Evolutionary conservation across 2,797 vertebrate genomes (phyloP).

Genomic region (Microchirus variegatus): DNA sequence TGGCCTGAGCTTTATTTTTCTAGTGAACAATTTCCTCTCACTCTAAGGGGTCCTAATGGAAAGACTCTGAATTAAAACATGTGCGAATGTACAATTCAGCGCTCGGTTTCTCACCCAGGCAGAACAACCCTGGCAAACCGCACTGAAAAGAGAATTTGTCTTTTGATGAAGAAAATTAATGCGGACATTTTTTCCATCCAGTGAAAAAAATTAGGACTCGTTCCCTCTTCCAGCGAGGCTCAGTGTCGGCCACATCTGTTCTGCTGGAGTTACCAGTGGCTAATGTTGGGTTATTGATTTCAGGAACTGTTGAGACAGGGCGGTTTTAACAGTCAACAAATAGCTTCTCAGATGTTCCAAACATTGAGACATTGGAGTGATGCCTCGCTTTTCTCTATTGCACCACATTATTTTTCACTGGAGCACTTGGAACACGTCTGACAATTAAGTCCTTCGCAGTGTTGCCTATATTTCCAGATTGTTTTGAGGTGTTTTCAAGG

Average conservation of each 20-base stretch:
- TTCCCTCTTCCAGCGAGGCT: conserved; percentile 38
- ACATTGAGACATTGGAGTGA: conserved; percentile 48
- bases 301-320: conserved; percentile 53
- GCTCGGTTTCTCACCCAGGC: conserved; percentile 62
- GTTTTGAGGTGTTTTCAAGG: conserved; percentile 36
- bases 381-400: conserved; percentile 26
- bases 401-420: conserved; percentile 2
- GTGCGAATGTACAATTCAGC: conserved; percentile 74
- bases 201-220: conserved; percentile 42
- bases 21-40: conserved; percentile 76
- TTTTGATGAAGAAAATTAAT: conserved; percentile 66
- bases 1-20: conserved; percentile 76
- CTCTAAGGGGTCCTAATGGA: conserved; percentile 68
- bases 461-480: conserved; percentile 9
- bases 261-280: conserved; percentile 53
- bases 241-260: conserved; percentile 54
- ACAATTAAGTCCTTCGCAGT: conserved; percentile 6
- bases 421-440: conserved; percentile 7
- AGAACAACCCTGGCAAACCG: conserved; percentile 53
- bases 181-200: conserved; percentile 64
- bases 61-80: conserved; percentile 78
- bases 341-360: conserved; percentile 56
- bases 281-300: conserved; percentile 60
- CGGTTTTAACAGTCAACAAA: conserved; percentile 61
- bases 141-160: conserved; percentile 51